phyloP scores from a whole-genome alignment of 2,888 invertebrate species.

The Poecilobothrus nobilitatus region DNA sequence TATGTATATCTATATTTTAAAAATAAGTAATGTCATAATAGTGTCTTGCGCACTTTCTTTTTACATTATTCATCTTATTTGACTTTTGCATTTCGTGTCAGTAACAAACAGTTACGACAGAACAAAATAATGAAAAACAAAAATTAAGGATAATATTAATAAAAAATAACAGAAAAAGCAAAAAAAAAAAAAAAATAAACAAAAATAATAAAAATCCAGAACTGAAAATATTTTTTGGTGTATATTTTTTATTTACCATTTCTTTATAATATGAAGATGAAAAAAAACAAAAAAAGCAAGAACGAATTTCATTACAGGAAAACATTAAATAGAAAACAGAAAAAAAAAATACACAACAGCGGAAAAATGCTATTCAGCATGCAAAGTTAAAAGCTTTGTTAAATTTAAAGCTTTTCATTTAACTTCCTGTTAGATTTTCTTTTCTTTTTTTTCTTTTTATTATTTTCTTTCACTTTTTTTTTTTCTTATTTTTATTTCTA shows the following conservation, averaged over 20 bases:
- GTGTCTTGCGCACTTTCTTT: conserved; percentile 4
- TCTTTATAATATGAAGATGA: no score
- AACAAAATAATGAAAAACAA: background rate
- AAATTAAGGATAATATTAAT: background rate
- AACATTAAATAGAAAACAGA: background rate
- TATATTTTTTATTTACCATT: no score
- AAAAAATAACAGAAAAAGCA: background rate
- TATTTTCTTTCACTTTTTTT: background rate
- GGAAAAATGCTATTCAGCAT: background rate
- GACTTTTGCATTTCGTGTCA: conserved; percentile 3
- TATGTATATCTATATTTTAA: no score
- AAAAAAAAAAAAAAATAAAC: background rate
- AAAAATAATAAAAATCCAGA: background rate
- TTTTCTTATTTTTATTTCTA: background rate
- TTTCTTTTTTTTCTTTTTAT: background rate
- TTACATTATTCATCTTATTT: background rate
- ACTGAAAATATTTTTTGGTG: background rate
- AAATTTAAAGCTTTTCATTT: conserved; percentile 3
- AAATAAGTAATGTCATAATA: background rate
- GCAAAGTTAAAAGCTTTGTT: conserved; percentile 2
- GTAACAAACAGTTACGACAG: background rate
- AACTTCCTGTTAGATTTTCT: background rate
- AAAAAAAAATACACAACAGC: background rate
- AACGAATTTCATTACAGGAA: background rate
- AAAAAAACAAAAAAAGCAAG: background rate